Evolutionary conservation across 2,113 vertebrate species (phyloP).

Genomic region (Corythoichthys intestinalis): DNA sequence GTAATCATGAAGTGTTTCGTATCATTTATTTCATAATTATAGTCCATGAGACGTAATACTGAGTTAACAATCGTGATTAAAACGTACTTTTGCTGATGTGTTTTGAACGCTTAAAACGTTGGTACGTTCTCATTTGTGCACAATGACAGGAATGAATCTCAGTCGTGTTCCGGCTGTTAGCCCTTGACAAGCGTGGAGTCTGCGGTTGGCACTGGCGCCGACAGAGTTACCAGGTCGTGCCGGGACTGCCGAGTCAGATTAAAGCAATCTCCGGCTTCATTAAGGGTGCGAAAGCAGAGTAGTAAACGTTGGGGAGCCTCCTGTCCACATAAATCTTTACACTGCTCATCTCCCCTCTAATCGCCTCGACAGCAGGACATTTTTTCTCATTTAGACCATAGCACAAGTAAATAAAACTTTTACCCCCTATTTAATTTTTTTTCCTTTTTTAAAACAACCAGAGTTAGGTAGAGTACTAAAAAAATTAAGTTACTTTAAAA

Average conservation of each 20-base stretch:
- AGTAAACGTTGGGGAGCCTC: conserved; percentile 28
- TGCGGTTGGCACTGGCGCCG: neutral
- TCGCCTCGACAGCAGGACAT: neutral
- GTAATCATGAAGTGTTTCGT: too few species aligned
- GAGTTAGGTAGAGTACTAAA: too few species aligned
- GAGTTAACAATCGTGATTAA: too few species aligned
- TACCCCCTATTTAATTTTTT: too few species aligned
- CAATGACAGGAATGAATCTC: conserved; percentile 9
- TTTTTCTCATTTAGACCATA: neutral
- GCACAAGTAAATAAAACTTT: neutral
- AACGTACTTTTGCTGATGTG: too few species aligned
- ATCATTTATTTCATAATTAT: too few species aligned
- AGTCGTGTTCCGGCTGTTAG: conserved; percentile 16
- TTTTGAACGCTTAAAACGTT: neutral
- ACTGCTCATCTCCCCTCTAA: neutral
- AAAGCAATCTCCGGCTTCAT: conserved; percentile 25
- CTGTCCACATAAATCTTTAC: conserved; percentile 18
- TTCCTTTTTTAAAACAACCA: too few species aligned
- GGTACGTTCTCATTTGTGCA: neutral
- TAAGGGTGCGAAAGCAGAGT: conserved; percentile 26
- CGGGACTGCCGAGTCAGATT: conserved; percentile 27
- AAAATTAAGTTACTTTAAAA: too few species aligned
- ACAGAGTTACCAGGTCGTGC: conserved; percentile 5
- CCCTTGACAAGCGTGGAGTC: conserved; percentile 7
- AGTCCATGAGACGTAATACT: too few species aligned